Evolutionary conservation across 23 tunicate species (phyloP), one percentile per base, ranked within the genome.

Genomic region (Ascidia mentula): DNA sequence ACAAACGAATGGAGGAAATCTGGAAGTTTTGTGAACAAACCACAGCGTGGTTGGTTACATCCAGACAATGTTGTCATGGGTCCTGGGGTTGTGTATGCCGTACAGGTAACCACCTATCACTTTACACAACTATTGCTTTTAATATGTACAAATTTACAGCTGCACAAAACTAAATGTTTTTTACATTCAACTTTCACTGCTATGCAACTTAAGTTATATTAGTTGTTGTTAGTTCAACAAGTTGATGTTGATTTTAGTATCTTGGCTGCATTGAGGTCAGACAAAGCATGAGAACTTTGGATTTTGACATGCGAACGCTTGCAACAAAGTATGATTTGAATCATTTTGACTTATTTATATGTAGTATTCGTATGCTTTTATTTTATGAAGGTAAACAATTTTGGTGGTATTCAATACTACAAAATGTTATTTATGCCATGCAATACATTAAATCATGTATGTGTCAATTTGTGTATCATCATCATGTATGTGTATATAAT

Each of bases 1-100:
- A 78, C 81, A 34, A 93, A 88, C 72, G 98, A 93, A 40, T 93
- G 93, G 93, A 84, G 98, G 69, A 93, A 93, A 84, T 93, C 98
- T 26, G 98, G 98, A 73, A 93, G 98, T 71, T 93, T 93, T 88
- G 93, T 93, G 38, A 93, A 88, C 83, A 93, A 88, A 69, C 98
- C 98, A 32, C 83, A 84, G 75, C 69, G 93, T 79, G 98, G 98
- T 18, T 93, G 98, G 98, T 81, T 93, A 15, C 98, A 93, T 80
- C 94, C 98, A 26, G 98, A 93, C 80, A 76, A 24, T 72, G 72
- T 89, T 77, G 98, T 93, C 0, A 93, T 88, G 93, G 98, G 98
- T 15, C 98, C 98, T 33, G 98, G 98, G 17, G 98, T 93, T 34
- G 93, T 88, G 33, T 93, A 93, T 72, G 82, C 98, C 37, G 98